A percentile compares a stretch with the other conserved stretches of the same genome.
phyloP scores from a whole-genome alignment of 2,113 vertebrate species.

The Vidua chalybeata region DNA sequence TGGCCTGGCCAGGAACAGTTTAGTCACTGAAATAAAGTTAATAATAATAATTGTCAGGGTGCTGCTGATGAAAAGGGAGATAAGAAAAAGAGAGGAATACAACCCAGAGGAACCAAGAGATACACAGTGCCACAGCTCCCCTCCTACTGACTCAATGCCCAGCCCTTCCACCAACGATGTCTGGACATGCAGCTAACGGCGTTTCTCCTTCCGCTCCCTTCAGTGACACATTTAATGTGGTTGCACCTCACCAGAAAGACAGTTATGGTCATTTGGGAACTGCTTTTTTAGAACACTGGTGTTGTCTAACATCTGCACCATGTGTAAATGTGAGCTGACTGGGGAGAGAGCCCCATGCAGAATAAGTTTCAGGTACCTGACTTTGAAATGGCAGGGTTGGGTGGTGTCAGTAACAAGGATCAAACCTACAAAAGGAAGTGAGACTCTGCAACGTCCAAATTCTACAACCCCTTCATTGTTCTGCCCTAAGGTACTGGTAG shows the following conservation, averaged over 20 bases:
- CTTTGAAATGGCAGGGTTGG: neutral
- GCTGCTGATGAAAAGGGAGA: neutral
- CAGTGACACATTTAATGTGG: neutral
- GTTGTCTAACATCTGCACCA: neutral
- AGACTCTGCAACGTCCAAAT: neutral
- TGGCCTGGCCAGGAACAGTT: fast-evolving
- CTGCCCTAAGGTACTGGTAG: neutral
- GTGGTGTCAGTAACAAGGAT: neutral
- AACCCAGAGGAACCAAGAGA: neutral
- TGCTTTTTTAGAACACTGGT: neutral
- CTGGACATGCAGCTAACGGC: fast-evolving
- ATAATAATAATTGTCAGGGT: neutral
- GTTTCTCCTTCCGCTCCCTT: neutral
- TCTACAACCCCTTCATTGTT: neutral
- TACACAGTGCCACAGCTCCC: neutral
- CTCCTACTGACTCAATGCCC: neutral
- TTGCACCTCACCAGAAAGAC: neutral
- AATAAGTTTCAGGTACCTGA: neutral
- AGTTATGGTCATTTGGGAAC: neutral
- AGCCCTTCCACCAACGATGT: neutral
- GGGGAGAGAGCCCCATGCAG: neutral
- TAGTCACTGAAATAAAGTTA: neutral
- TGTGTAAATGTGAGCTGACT: neutral
- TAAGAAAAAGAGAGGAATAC: neutral
- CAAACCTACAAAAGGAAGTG: neutral